phyloP scores from a whole-genome alignment of 2,888 invertebrate genomes.

The Lepidochitona cinerea region DNA sequence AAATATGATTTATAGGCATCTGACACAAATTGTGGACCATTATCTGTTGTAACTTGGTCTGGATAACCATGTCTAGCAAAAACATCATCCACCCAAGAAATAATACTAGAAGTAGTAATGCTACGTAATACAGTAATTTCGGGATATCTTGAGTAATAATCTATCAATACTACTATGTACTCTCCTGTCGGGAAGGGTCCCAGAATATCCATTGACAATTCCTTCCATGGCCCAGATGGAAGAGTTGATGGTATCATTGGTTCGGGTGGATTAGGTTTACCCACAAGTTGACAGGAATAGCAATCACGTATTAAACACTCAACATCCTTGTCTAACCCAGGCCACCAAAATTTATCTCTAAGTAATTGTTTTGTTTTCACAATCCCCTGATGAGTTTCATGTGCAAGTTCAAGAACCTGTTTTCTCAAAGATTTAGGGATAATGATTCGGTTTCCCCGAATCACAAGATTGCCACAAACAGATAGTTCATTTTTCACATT shows the following conservation, averaged over 20 bases:
- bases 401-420: constrained; percentile 15
- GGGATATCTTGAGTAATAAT: constrained; percentile 20
- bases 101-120: no score
- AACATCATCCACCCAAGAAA: no score
- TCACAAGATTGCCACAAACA: constrained; percentile 6
- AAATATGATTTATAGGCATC: constrained; percentile 16
- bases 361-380: constrained; percentile 25
- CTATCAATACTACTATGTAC: constrained; percentile 13
- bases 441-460: constrained; percentile 13
- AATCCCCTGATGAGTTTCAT: background rate
- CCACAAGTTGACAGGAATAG: constrained; percentile 9
- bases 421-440: constrained; percentile 9
- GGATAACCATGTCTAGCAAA: constrained; percentile 15
- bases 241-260: background rate
- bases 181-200: constrained; percentile 20
- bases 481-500: constrained; percentile 10
- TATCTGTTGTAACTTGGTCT: constrained; percentile 17
- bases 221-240: constrained; percentile 16
- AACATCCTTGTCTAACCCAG: constrained; percentile 15
- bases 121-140: constrained; percentile 13
- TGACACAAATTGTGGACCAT: constrained; percentile 24
- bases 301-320: constrained; percentile 14
- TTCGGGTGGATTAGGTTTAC: background rate
- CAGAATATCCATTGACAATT: constrained; percentile 7
- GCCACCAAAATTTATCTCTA: constrained; percentile 24